Base-by-base conservation (phyloP, 2,888 invertebrate species). In the Ceramica pisi region DNA sequence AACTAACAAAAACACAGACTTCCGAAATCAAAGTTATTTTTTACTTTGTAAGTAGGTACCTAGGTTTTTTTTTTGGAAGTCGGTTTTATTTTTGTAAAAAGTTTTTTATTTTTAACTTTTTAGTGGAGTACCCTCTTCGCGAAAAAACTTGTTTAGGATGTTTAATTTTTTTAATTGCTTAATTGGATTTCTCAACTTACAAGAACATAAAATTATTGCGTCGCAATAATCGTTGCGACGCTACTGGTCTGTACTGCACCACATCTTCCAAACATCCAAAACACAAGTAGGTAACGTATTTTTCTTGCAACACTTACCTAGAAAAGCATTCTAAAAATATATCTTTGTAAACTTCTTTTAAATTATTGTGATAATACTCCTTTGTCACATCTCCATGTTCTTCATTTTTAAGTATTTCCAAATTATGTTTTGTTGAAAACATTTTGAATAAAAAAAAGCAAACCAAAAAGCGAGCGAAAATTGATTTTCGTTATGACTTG, bases 241-340 rank as follows among this genome's bases (percentile, higher is more conserved):
- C 53, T 59, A 23, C 26, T n/a, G n/a, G n/a, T n/a, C n/a, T 41
- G 19, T 60, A 41, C 14, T 31, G 21, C 46, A 26, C 7, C 16
- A 14, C 14, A 12, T n/a, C 4, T 41, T 41, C 3, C 35, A 14
- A 23, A 44, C 4, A 65, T 38, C 2, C 0, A 4, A 21, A 60
- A 16, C 23, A 19, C 2, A 62, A 16, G 6, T 1, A 60, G 12
- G 0, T 4, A 51, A 41, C 12, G 3, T 41, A 38, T 38, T 41
- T 41, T 41, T 12, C 12, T 12, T 4, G 10, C 10, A 10, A 56
- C 35, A 91, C 94, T 92, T 82, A 94, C 94, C 64, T 88, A 88
- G 80, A 94, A 87, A 91, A 94, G 71, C 93, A 93, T 75, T 93
- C 92, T 75, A 86, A 79, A 53, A 94, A 88, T 6, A 91, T 82